Evolutionary conservation across 2,113 vertebrate species (phyloP).

Genomic region (Lathamus discolor): DNA sequence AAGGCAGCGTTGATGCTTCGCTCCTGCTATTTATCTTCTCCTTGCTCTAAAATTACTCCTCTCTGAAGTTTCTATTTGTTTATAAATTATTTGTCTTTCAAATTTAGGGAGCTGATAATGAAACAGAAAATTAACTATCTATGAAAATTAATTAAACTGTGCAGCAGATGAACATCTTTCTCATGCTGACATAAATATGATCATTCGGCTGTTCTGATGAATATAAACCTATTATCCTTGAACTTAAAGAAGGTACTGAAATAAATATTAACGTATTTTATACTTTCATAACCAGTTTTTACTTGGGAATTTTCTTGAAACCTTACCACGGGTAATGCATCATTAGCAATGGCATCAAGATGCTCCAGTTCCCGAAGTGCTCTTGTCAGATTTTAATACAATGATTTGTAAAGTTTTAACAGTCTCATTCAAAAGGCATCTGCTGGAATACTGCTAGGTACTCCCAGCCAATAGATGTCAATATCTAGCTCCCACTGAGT

Average conservation of each 20-base stretch:
- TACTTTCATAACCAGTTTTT: constrained; percentile 72
- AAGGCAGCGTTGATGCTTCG: constrained; percentile 15
- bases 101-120: constrained; percentile 64
- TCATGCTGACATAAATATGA: constrained; percentile 37
- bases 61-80: constrained; percentile 70
- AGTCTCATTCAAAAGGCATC: constrained; percentile 74
- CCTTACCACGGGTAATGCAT: constrained; percentile 66
- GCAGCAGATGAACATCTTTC: constrained; percentile 40
- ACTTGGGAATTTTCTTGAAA: constrained; percentile 67
- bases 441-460: constrained; percentile 62
- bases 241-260: constrained; percentile 62
- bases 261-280: constrained; percentile 74
- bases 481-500: not conserved
- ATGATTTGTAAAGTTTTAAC: constrained; percentile 81
- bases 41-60: constrained; percentile 66
- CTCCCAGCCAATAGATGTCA: constrained; percentile 29
- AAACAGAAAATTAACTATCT: constrained; percentile 72
- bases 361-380: constrained; percentile 61
- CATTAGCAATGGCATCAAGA: constrained; percentile 69
- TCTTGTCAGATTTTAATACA: constrained; percentile 69
- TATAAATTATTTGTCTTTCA: constrained; percentile 76
- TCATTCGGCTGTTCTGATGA: constrained; percentile 29
- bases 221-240: constrained; percentile 60
- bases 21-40: constrained; percentile 67
- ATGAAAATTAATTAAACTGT: constrained; percentile 72